Conservation (phyloP, 2,797 vertebrate genomes). For the Cottoperca gobio region DNA sequence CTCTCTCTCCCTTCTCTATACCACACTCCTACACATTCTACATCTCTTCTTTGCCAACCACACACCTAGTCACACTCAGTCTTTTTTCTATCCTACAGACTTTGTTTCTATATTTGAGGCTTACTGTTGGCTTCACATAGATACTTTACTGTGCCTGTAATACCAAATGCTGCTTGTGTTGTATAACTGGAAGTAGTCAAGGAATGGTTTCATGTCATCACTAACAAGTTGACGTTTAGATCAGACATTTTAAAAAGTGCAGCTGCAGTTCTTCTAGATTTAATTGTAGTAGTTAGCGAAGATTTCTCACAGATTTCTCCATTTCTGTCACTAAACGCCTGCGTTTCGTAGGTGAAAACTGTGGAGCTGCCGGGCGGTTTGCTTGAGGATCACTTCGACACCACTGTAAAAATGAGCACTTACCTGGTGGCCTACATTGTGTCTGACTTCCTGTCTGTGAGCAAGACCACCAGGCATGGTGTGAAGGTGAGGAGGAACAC, state of each 20-base stretch:
- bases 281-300: slow-evolving; percentile 18
- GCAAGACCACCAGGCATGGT: slow-evolving; percentile 88
- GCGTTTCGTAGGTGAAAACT: slow-evolving; percentile 84
- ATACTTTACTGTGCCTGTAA: slow-evolving; percentile 46
- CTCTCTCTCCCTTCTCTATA: slow-evolving; percentile 41
- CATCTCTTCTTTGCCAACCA: slow-evolving; percentile 46
- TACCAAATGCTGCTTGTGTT: slow-evolving; percentile 52
- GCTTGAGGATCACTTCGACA: slow-evolving; percentile 91
- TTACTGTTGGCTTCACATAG: slow-evolving; percentile 32
- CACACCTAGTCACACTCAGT: slow-evolving; percentile 54
- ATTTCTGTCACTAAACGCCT: background rate
- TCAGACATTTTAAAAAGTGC: slow-evolving; percentile 13
- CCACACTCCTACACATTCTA: slow-evolving; percentile 33
- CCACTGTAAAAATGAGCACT: slow-evolving; percentile 93
- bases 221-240: slow-evolving; percentile 37
- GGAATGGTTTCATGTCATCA: slow-evolving; percentile 41
- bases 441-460: slow-evolving; percentile 92
- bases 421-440: slow-evolving; percentile 95
- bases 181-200: slow-evolving; percentile 64
- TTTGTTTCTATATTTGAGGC: slow-evolving; percentile 54
- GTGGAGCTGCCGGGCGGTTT: slow-evolving; percentile 82
- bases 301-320: background rate
- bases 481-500: slow-evolving; percentile 85
- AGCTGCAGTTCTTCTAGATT: slow-evolving; percentile 15
- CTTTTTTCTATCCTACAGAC: slow-evolving; percentile 32